phyloP scores from a whole-genome alignment of 2,113 vertebrate genomes.

The Excalfactoria chinensis region DNA sequence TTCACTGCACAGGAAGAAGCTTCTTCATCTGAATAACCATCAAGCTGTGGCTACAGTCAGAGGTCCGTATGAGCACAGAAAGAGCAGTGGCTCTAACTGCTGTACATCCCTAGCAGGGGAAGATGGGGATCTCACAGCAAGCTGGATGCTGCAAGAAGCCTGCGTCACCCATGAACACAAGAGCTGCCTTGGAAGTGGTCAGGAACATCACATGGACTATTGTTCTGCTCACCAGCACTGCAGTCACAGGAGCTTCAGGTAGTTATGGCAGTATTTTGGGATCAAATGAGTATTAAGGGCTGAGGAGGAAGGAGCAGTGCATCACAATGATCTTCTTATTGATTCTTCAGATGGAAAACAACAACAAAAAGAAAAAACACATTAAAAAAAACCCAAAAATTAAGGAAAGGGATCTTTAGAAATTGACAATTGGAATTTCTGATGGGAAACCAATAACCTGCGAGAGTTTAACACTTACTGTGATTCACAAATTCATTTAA shows the following conservation, averaged over 20 bases:
- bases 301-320: background rate
- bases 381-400: no score
- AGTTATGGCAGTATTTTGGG: background rate
- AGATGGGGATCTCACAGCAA: background rate
- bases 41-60: background rate
- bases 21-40: background rate
- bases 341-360: background rate
- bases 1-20: background rate
- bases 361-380: no score
- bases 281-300: background rate
- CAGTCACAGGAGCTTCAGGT: background rate
- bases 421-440: background rate
- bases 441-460: background rate
- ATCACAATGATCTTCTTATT: background rate
- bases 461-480: background rate
- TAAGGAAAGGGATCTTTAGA: background rate
- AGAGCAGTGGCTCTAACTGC: background rate
- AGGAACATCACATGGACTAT: background rate
- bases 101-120: background rate
- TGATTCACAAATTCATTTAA: background rate
- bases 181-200: background rate
- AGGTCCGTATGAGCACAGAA: background rate
- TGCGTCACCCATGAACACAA: background rate
- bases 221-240: background rate
- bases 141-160: background rate